phyloP scores from a whole-genome alignment of 2,797 vertebrate species.

The Myotis findleyi region DNA sequence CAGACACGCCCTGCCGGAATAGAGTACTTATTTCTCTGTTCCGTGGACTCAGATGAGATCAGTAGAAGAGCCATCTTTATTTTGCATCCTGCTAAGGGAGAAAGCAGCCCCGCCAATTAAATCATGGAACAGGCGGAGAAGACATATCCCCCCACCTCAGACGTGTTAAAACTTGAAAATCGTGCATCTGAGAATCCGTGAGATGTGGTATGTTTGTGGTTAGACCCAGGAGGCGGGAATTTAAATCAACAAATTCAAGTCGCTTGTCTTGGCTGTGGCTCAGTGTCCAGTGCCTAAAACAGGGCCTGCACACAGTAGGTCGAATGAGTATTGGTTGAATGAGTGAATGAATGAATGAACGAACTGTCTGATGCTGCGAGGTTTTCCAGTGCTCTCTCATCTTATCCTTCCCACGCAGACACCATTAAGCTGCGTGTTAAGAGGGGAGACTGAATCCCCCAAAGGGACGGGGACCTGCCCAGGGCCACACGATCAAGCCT shows the following conservation, averaged over 20 bases:
- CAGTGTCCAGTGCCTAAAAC: neutral
- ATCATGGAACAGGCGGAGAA: neutral
- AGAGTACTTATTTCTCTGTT: neutral
- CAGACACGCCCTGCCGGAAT: neutral
- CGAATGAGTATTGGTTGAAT: neutral
- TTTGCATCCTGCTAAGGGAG: neutral
- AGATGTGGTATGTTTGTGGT: neutral
- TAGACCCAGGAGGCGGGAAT: neutral
- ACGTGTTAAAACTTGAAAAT: neutral
- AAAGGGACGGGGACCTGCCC: neutral
- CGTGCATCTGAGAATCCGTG: too few species aligned
- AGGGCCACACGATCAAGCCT: fast-evolving
- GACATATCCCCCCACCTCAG: neutral
- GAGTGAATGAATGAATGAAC: neutral
- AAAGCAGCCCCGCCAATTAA: neutral
- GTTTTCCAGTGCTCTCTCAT: neutral
- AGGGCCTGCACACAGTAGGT: neutral
- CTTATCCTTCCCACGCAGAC: neutral
- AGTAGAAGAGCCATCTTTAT: neutral
- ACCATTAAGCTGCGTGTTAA: neutral
- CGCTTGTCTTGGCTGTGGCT: fast-evolving
- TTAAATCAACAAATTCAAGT: too few species aligned
- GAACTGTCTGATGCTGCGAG: too few species aligned
- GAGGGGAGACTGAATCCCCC: neutral
- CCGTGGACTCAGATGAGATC: neutral